These are phyloP conservation scores for Aphodius sticticus DNA, from an alignment of 2,888 invertebrate genomes.

Conservation along the genomic window DNA sequence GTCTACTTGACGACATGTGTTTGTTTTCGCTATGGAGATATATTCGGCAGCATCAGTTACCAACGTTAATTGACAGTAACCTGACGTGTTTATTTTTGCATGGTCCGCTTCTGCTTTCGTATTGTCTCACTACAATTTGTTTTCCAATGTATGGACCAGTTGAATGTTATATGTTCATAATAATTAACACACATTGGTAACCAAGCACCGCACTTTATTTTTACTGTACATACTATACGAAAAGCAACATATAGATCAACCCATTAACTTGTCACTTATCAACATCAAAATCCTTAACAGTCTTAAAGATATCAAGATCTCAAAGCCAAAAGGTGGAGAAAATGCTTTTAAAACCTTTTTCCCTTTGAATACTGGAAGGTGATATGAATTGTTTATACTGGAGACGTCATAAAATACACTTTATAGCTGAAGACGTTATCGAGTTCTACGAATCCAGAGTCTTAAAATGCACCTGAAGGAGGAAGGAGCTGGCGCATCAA, in stretches of 20 bases:
- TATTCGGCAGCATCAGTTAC: conserved; percentile 25
- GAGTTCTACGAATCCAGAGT: background rate
- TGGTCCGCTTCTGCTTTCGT: conserved; percentile 9
- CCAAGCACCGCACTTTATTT: background rate
- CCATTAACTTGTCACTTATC: background rate
- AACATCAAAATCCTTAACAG: too few species aligned
- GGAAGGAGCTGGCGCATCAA: background rate
- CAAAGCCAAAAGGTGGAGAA: too few species aligned
- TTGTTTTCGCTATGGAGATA: conserved; percentile 18
- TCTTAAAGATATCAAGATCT: too few species aligned
- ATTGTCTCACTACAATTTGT: conserved; percentile 8
- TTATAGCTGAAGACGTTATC: background rate
- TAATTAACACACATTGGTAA: background rate
- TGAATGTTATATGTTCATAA: conserved; percentile 9
- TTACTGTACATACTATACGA: background rate
- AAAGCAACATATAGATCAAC: background rate
- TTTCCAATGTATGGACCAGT: background rate
- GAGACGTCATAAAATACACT: background rate
- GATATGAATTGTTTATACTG: background rate
- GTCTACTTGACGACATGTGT: conserved; percentile 14
- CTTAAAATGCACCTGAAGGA: conserved; percentile 4
- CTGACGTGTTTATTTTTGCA: conserved; percentile 17
- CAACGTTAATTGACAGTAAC: conserved; percentile 17
- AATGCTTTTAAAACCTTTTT: background rate
- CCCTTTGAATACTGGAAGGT: background rate